Base-by-base conservation (phyloP, 2,797 vertebrate genomes). In the Aratinga solstitialis region DNA sequence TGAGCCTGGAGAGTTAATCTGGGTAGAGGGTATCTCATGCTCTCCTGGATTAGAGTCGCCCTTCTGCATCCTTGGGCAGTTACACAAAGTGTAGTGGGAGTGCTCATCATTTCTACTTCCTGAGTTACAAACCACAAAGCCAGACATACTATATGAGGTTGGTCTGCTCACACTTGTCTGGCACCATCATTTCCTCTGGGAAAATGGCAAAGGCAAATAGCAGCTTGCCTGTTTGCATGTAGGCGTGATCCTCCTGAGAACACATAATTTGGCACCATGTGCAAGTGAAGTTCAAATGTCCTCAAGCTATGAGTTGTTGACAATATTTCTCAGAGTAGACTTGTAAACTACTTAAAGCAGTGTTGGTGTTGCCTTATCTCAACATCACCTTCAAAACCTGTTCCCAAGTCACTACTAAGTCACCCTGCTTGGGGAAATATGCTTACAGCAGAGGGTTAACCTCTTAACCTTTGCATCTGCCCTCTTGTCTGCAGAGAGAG, bases 151-250 rank as follows among this genome's bases (percentile, higher is more conserved):
- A 0, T 43, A 30, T 72, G 95, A 65, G 65, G 56, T 38, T 87
- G 94, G 84, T 93, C 77, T 96, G 95, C 95, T 96, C 95, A 83
- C 96, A 59, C 86, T 94, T 94, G 94, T 93, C 90, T 95, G 93
- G 94, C 90, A 96, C 86, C 78, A 77, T 43, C 66, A 13, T 84
- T 96, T 96, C 93, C 95, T 96, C 93, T 96, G 95, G 93, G 95
- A 96, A 95, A 90, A 95, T 77, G 94, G 88, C 75, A 94, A 77
- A 86, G 95, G 90, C 95, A 95, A 83, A 95, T 95, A 93, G 86
- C 75, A 93, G 93, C 95, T 96, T 97, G 95, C 85, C 96, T 87
- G 75, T 47, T 80, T 83, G 95, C 78, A 85, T 24, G 94, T 95
- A 40, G 96, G 95, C 45, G 81, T 90, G 84, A 96, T 89, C 88